Evolutionary conservation across 1,140 invertebrate genomes (phyloP), one percentile per base, ranked within the genome.

Genomic region (Penaeus vannamei): DNA sequence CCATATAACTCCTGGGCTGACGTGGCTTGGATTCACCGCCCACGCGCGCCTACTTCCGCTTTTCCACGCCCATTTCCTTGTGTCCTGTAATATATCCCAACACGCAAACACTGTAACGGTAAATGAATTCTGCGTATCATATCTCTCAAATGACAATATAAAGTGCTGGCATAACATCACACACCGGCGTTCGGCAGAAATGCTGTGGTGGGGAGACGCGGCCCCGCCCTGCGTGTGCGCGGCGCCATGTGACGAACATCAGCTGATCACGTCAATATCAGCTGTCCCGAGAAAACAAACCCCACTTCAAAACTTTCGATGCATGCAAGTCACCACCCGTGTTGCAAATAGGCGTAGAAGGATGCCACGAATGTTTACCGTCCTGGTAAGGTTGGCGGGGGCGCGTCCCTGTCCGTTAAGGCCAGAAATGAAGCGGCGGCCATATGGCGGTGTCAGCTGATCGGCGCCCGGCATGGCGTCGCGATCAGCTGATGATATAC

Each of bases 241-340:
- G 79, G 76, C 84, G 79, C 88, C 77, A 90, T 85, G 84, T 90
- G 84, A 90, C 76, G 84, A 84, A n/a, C 84, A 90, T 90, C 88
- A 90, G 88, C 88, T 90, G 88, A 90, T 90, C 88, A 85, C 88
- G 88, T 90, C 88, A 90, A 90, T 90, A 90, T 90, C 88, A 90
- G 88, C 88, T 90, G 88, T 85, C 85, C 26, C 77, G 82, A 85
- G 84, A 90, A 85, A 90, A 90, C 88, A 90, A 90, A 90, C 88
- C 69, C 79, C 66, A 64, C 26, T 72, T 81, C 46, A 23, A 19
- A 3, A 46, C 61, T 69, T 72, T 20, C 66, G 32, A 10, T n/a
- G 66, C 66, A 72, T 32, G 66, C n/a, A 72, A 26, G n/a, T 72
- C 66, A 1, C 66, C n/a, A 72, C 53, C 53, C 53, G 53, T 53